phyloP scores from a whole-genome alignment of 2,113 vertebrate species.

The Ancistrus triradiatus region DNA sequence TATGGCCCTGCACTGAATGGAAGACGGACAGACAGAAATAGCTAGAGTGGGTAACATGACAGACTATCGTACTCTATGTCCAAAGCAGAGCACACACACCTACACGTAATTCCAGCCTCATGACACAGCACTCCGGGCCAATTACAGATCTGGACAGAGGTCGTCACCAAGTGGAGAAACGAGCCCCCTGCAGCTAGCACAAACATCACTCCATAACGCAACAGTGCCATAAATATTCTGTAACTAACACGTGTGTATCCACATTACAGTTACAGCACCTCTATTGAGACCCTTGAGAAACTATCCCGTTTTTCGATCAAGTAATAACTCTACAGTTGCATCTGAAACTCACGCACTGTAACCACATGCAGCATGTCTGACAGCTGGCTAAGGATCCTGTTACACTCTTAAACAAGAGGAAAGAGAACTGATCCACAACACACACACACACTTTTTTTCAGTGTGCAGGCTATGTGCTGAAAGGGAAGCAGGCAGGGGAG shows the following conservation, averaged over 20 bases:
- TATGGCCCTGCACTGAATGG: too few species aligned
- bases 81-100: constrained; percentile 16
- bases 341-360: background rate
- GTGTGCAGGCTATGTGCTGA: constrained; percentile 34
- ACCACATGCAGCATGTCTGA: constrained; percentile 6
- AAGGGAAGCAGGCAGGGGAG: constrained; percentile 29
- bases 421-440: constrained; percentile 7
- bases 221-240: background rate
- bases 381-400: constrained; percentile 28
- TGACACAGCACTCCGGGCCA: constrained; percentile 28
- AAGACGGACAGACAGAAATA: background rate
- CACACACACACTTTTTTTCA: constrained; percentile 6
- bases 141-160: constrained; percentile 5
- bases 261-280: background rate
- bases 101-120: constrained; percentile 17
- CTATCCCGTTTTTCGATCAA: too few species aligned
- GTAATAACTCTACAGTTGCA: too few species aligned
- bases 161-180: constrained; percentile 22
- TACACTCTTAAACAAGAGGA: constrained; percentile 28
- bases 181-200: constrained; percentile 14
- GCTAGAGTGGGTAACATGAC: background rate
- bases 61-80: constrained; percentile 12
- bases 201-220: background rate
- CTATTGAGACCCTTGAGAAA: too few species aligned
- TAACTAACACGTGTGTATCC: background rate